Evolutionary conservation across 1,140 invertebrate species (phyloP).

Genomic region (Ceratoteleas bidentatus): DNA sequence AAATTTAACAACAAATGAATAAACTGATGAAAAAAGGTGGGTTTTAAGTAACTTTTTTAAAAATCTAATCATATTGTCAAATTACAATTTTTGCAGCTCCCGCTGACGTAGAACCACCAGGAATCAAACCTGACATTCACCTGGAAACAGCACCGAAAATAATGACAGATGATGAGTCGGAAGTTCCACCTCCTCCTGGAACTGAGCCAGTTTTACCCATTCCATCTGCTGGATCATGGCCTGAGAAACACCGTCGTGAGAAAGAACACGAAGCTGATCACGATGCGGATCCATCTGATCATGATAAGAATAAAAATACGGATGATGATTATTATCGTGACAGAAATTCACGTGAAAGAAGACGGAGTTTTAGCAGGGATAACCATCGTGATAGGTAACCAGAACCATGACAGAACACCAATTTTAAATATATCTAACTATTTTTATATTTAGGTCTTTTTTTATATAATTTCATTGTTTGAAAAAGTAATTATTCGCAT

Average conservation of each 20-base stretch:
- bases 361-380: constrained; percentile 77
- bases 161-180: constrained; percentile 73
- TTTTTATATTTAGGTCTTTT: too few relatives aligned
- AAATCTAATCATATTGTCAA: too few relatives aligned
- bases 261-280: constrained; percentile 62
- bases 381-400: constrained; percentile 76
- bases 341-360: constrained; percentile 75
- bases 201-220: constrained; percentile 80
- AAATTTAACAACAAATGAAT: too few relatives aligned
- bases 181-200: constrained; percentile 79
- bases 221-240: constrained; percentile 68
- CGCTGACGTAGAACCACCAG: not conserved
- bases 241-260: constrained; percentile 39
- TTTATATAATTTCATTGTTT: too few relatives aligned
- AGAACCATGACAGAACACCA: too few relatives aligned
- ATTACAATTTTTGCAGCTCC: too few relatives aligned
- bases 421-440: too few relatives aligned
- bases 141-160: constrained; percentile 71
- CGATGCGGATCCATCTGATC: constrained; percentile 60
- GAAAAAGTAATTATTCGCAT: too few relatives aligned
- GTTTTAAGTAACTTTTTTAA: too few relatives aligned
- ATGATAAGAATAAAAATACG: constrained; percentile 70
- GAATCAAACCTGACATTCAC: constrained; percentile 66
- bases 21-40: too few relatives aligned
- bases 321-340: constrained; percentile 73